Conservation (phyloP, 2,797 vertebrate species). For the Artibeus jamaicensis region DNA sequence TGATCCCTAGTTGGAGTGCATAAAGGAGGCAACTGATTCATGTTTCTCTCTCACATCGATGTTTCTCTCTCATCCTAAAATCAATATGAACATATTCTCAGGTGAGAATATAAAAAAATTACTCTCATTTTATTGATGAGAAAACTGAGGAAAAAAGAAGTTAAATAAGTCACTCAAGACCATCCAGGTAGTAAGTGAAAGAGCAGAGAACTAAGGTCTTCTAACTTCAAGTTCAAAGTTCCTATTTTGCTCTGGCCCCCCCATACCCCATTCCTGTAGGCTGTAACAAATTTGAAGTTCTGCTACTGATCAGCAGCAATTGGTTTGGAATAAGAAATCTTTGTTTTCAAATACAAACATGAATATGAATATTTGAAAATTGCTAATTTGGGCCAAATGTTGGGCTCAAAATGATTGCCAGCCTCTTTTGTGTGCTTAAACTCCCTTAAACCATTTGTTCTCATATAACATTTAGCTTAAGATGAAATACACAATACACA, state of each 20-base stretch:
- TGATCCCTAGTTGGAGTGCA: background rate
- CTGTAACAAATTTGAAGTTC: constrained; percentile 70
- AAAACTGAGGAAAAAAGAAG: constrained; percentile 8
- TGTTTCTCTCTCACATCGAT: background rate
- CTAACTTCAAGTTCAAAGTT: constrained; percentile 35
- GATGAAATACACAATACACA: constrained; percentile 64
- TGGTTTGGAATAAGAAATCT: constrained; percentile 75
- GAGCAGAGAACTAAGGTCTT: background rate
- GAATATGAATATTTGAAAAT: constrained; percentile 76
- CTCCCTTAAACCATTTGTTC: constrained; percentile 69
- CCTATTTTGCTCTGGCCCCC: background rate
- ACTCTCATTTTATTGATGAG: background rate
- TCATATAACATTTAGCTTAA: constrained; percentile 70
- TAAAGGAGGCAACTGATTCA: background rate
- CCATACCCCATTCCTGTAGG: background rate
- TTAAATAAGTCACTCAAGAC: constrained; percentile 6
- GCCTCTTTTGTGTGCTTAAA: constrained; percentile 62
- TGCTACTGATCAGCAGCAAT: constrained; percentile 75
- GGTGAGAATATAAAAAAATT: background rate
- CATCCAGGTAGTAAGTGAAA: background rate
- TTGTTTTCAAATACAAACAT: constrained; percentile 74
- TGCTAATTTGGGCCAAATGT: constrained; percentile 75
- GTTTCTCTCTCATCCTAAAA: background rate
- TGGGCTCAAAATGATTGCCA: constrained; percentile 62
- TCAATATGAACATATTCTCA: background rate